Conservation (phyloP, 2,888 invertebrate genomes). For the Plagodis pulveraria region DNA sequence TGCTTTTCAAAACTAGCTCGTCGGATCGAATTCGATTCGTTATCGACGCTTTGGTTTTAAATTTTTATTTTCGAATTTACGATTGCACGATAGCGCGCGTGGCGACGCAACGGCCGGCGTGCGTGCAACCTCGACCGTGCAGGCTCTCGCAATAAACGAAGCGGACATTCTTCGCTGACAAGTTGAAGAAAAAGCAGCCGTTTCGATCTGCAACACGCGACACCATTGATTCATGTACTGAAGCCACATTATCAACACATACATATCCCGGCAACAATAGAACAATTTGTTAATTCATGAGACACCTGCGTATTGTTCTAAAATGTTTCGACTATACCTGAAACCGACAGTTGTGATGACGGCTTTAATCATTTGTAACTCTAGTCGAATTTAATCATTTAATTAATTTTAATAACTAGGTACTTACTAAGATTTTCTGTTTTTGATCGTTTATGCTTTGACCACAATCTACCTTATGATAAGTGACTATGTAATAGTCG, state of each 20-base stretch:
- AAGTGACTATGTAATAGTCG: too few relatives aligned
- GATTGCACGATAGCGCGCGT: conserved; percentile 39
- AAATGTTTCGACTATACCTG: conserved; percentile 7
- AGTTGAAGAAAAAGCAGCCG: conserved; percentile 49
- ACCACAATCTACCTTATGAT: too few relatives aligned
- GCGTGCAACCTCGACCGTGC: conserved; percentile 69
- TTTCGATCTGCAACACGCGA: conserved; percentile 39
- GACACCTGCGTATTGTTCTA: conserved; percentile 35
- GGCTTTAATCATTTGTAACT: conserved; percentile 5
- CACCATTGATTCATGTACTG: conserved; percentile 35
- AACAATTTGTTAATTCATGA: conserved; percentile 41
- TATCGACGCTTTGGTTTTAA: conserved; percentile 41
- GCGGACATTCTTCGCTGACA: conserved; percentile 37
- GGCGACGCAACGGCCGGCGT: conserved; percentile 41
- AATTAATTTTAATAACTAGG: too few relatives aligned
- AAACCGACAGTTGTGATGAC: conserved; percentile 9
- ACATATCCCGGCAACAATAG: conserved; percentile 41
- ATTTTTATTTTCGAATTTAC: conserved; percentile 30
- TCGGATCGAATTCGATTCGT: conserved; percentile 43
- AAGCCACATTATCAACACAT: conserved; percentile 33
- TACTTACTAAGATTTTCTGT: too few relatives aligned
- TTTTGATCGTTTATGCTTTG: too few relatives aligned
- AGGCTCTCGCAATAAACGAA: conserved; percentile 59
- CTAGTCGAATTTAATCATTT: too few relatives aligned
- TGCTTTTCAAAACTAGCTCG: conserved; percentile 55